Evolutionary conservation across 2,888 invertebrate genomes (phyloP).

Genomic region (Zaprionus lineosus): DNA sequence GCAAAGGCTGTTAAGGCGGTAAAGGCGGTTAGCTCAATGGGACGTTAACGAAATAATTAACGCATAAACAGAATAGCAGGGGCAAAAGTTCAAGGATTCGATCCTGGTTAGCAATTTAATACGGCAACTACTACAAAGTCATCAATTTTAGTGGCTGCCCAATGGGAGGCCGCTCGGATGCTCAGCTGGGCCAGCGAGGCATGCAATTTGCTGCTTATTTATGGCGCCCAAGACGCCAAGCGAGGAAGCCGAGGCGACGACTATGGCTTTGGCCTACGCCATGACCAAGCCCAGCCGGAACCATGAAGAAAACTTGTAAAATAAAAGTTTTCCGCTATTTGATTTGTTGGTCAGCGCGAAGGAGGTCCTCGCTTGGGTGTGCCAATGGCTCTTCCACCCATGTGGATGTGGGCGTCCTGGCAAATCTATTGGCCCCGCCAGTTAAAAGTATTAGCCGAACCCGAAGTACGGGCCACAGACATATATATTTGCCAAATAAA

Average conservation of each 20-base stretch:
- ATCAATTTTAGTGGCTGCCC: constrained; percentile 58
- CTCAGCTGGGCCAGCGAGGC: constrained; percentile 49
- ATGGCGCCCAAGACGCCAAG: constrained; percentile 60
- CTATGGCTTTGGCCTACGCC: constrained; percentile 1
- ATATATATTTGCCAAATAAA: constrained; percentile 43
- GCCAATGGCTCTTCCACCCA: no score
- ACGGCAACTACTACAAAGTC: constrained; percentile 52
- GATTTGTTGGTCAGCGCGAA: constrained; percentile 66
- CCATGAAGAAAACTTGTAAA: constrained; percentile 65
- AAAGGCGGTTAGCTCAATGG: constrained; percentile 50
- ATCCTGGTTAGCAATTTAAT: constrained; percentile 30
- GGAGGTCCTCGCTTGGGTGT: constrained; percentile 1
- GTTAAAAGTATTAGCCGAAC: constrained; percentile 49
- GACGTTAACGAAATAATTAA: constrained; percentile 71
- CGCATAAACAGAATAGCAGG: constrained; percentile 45
- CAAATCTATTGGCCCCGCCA: constrained; percentile 63
- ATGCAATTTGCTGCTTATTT: constrained; percentile 72
- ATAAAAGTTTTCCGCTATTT: constrained; percentile 75
- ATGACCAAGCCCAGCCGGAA: constrained; percentile 46
- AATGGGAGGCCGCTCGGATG: constrained; percentile 25
- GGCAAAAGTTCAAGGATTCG: constrained; percentile 5
- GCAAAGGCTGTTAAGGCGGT: no score
- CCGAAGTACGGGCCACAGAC: constrained; percentile 10
- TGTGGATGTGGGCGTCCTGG: background rate
- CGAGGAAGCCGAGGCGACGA: background rate